phyloP scores from a whole-genome alignment of 2,797 vertebrate species.

The Telmatherina bonti region DNA sequence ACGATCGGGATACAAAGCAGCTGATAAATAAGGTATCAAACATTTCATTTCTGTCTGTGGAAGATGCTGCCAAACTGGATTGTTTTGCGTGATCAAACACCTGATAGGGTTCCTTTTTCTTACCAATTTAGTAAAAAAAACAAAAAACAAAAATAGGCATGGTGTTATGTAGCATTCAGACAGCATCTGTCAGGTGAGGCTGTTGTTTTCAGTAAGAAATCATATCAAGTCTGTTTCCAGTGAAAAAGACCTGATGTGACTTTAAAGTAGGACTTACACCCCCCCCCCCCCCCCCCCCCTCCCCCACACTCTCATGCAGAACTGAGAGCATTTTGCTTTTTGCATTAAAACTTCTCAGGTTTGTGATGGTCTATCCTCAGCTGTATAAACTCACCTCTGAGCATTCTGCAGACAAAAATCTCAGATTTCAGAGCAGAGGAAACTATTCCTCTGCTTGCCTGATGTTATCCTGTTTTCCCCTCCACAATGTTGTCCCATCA shows the following conservation, averaged over 20 bases:
- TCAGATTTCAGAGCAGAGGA: too few species aligned
- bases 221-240: neutral
- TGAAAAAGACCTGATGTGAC: constrained; percentile 2
- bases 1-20: constrained; percentile 15
- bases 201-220: neutral
- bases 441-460: too few species aligned
- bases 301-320: too few species aligned
- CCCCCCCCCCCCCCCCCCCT: too few species aligned
- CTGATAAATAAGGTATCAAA: constrained; percentile 36
- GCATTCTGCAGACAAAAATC: neutral
- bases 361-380: constrained; percentile 12
- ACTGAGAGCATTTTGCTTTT: neutral
- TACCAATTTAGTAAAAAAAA: neutral
- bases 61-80: neutral
- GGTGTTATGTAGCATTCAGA: neutral
- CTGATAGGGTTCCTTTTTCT: constrained; percentile 11
- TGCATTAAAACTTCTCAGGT: constrained; percentile 15
- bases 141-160: neutral
- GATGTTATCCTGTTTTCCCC: too few species aligned
- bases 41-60: constrained; percentile 26
- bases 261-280: neutral
- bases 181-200: neutral
- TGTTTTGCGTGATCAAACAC: constrained; percentile 9
- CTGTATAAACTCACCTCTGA: neutral
- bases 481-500: too few species aligned